These are phyloP conservation scores for Conger conger DNA, from an alignment of 2,113 vertebrate genomes.

Conservation along the genomic window DNA sequence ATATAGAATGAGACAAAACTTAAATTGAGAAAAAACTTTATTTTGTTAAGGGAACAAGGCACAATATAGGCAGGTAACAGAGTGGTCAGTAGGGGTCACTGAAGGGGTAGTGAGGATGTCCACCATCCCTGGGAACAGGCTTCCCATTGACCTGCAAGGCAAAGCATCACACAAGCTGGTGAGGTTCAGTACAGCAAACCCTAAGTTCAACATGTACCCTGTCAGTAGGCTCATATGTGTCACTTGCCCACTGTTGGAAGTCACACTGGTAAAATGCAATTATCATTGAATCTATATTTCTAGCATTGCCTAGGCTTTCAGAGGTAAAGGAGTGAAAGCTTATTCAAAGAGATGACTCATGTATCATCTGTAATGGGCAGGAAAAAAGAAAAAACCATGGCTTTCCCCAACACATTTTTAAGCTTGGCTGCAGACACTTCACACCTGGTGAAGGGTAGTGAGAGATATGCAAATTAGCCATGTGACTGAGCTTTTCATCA, in stretches of 20 bases:
- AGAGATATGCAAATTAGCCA: too few species aligned
- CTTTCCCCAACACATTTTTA: neutral
- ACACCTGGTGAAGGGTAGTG: too few species aligned
- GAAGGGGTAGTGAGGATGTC: conserved; percentile 90
- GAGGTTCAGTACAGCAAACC: neutral
- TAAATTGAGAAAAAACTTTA: conserved; percentile 10
- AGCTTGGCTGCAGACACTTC: neutral
- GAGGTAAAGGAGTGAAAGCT: neutral
- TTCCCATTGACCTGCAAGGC: conserved; percentile 80
- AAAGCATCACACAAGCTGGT: conserved; percentile 1
- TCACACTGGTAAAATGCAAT: neutral
- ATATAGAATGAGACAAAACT: neutral
- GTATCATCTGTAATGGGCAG: too few species aligned
- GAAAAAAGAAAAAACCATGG: too few species aligned
- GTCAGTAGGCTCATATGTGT: too few species aligned
- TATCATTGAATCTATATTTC: neutral
- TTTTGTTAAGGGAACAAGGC: conserved; percentile 49
- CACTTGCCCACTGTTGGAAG: too few species aligned
- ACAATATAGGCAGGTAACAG: conserved; percentile 43
- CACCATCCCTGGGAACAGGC: conserved; percentile 84
- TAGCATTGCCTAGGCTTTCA: neutral
- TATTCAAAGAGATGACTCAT: neutral
- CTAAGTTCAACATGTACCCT: neutral
- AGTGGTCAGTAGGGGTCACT: conserved; percentile 83
- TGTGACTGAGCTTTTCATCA: too few species aligned